These are phyloP conservation scores for Euphonia xanthogaster DNA, from an alignment of 2,797 vertebrate species.

Conservation along the genomic window DNA sequence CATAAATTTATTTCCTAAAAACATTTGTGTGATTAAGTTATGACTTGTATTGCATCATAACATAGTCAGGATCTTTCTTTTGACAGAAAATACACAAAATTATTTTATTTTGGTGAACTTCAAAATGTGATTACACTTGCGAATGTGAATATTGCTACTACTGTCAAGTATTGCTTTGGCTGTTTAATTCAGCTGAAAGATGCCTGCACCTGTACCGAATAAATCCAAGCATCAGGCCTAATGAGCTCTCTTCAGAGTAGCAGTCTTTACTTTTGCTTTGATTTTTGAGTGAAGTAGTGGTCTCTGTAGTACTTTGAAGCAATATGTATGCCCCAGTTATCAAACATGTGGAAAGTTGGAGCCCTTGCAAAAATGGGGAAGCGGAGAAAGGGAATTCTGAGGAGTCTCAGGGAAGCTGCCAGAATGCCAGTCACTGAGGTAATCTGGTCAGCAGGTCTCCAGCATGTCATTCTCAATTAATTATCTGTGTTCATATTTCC, in stretches of 20 bases:
- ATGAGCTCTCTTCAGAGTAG: not conserved
- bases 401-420: not conserved
- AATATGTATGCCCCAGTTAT: not conserved
- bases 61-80: not conserved
- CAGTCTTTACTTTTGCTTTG: not conserved
- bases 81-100: not conserved
- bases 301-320: not conserved
- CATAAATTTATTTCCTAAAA: not conserved
- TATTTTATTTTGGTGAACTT: not conserved
- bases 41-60: not conserved
- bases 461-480: not conserved
- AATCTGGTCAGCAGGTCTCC: not conserved
- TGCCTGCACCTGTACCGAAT: not conserved
- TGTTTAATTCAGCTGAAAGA: not conserved
- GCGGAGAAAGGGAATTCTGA: not conserved
- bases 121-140: not conserved
- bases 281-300: not conserved
- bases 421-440: not conserved
- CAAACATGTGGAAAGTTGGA: accelerated
- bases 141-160: not conserved
- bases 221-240: not conserved
- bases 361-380: not conserved
- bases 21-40: not conserved
- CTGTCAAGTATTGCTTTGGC: not conserved
- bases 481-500: not conserved